Conservation (phyloP, 2,797 vertebrate species). For the Columba guinea region DNA sequence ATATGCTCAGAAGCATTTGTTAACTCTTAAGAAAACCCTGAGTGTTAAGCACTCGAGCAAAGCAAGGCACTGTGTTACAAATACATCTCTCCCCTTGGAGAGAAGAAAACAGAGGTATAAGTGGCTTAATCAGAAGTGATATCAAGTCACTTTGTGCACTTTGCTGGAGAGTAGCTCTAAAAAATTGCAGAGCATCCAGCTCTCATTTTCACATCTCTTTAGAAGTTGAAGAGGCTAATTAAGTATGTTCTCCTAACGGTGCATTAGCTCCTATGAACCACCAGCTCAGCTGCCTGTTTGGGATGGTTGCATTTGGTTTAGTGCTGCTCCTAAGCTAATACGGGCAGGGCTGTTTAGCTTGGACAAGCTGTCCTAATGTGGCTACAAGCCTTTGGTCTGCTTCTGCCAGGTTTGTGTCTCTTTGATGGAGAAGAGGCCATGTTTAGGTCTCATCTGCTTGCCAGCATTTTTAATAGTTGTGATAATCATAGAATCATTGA, state of each 20-base stretch:
- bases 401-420: neutral
- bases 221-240: neutral
- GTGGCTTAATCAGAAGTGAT: neutral
- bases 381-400: neutral
- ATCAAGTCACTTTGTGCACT: neutral
- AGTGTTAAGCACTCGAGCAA: neutral
- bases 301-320: neutral
- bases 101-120: neutral
- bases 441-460: accelerated
- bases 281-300: neutral
- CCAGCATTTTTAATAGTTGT: neutral
- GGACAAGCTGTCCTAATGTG: neutral
- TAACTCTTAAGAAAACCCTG: neutral
- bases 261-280: neutral
- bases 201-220: neutral
- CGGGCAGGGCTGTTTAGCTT: neutral
- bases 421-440: neutral
- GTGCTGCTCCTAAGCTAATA: neutral
- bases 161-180: neutral
- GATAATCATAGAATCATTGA: neutral
- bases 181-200: neutral
- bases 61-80: neutral
- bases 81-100: neutral
- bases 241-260: neutral
- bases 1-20: neutral